Evolutionary conservation across 1,140 invertebrate species (phyloP).

Genomic region (Adelges cooleyi): DNA sequence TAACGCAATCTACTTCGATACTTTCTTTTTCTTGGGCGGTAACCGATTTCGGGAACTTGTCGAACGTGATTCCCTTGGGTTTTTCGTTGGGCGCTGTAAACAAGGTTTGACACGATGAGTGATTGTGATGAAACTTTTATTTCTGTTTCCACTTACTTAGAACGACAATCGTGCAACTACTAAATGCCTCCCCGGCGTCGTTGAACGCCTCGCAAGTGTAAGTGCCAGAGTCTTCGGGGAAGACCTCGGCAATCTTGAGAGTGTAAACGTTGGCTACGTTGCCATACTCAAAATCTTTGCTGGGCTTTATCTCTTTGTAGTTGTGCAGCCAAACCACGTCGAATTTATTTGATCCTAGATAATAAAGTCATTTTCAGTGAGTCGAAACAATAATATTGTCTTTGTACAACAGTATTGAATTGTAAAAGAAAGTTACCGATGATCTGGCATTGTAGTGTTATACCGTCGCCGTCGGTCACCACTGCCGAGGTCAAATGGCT

Average conservation of each 20-base stretch:
- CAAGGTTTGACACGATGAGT: constrained; percentile 17
- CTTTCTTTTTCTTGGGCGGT: constrained; percentile 71
- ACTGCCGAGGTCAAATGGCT: constrained; percentile 66
- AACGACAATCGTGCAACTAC: constrained; percentile 75
- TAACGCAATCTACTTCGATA: constrained; percentile 65
- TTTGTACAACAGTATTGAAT: no score
- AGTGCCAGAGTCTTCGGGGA: constrained; percentile 83
- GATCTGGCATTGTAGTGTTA: constrained; percentile 73
- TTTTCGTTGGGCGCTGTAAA: constrained; percentile 74
- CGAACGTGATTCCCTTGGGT: constrained; percentile 67
- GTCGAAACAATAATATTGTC: no score
- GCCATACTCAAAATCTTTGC: constrained; percentile 89
- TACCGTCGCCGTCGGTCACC: constrained; percentile 75
- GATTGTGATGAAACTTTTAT: not conserved
- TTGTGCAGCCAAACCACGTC: constrained; percentile 93
- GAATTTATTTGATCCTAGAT: constrained; percentile 66
- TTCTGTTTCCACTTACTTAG: constrained; percentile 41
- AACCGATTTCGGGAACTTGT: constrained; percentile 76
- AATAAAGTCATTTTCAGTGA: no score
- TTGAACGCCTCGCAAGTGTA: constrained; percentile 96
- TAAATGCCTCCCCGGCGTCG: constrained; percentile 85
- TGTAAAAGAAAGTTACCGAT: constrained; percentile 43
- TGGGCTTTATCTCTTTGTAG: constrained; percentile 91
- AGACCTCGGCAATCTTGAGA: constrained; percentile 83
- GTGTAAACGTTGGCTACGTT: constrained; percentile 83